Evolutionary conservation across 2,113 vertebrate species (phyloP), one percentile per base, ranked within the genome.

Genomic region (Xenopus borealis): DNA sequence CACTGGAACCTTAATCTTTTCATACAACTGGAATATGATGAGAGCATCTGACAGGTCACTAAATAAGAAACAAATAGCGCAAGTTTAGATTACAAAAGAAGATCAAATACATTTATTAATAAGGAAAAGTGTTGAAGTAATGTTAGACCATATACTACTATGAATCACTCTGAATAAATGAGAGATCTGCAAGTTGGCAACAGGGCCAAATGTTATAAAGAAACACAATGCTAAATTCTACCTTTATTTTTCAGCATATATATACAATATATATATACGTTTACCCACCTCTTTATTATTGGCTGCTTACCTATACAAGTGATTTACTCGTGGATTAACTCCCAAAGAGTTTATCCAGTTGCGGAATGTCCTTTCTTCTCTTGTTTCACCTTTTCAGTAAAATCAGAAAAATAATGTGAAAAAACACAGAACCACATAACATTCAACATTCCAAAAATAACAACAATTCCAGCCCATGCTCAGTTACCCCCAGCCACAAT

Each of bases 281-380:
- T 27, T 27, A 27, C 23, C 33, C 33, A 40, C 5, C 33, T 40
- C 10, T 50, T 16, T 16, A 50, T 50, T 50, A 13, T 12, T 50
- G 14, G 4, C 16, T 55, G 17, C 90, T 90, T 88, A 98, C 97
- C 82, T 90, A 1, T 98, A 98, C 82, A 98, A 90, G 81, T 98
- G 96, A 83, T 98, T 98, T 80, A 98, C 94, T 1, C 92, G 90
- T 67, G 97, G 97, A 80, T 90, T 96, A 55, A 98, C 93, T 0
- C 97, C 97, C 64, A 98, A 85, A 0, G 97, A 98, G 81, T 98
- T 98, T 93, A 98, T 98, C 97, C 97, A 98, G 90, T 98, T 98
- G 78, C 96, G 94, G 85, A 98, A 98, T 0, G 97, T 98, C 14
- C 95, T 87, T 78, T 98, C 97, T 83, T 98, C 97, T 75, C 96